A percentile compares a stretch with the other conserved stretches of the same genome.
phyloP scores from a whole-genome alignment of 1,140 invertebrate species.

The Phymastichus coffea region DNA sequence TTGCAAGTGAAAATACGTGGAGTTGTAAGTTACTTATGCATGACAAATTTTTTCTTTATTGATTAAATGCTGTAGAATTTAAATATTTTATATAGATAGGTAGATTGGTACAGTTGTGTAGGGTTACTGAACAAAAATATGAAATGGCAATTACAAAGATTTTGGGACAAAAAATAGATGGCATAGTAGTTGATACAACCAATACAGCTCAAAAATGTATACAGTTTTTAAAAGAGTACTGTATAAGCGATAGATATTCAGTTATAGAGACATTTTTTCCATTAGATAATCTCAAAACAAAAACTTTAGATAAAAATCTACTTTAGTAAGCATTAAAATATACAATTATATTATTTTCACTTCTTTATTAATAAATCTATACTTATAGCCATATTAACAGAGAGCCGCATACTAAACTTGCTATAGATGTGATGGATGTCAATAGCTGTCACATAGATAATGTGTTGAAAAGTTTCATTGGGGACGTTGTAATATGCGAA shows the following conservation, averaged over 20 bases:
- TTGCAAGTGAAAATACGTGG: slow-evolving; percentile 91
- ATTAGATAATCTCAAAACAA: slow-evolving; percentile 87
- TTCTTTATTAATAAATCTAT: slow-evolving; percentile 20
- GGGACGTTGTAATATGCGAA: slow-evolving; percentile 94
- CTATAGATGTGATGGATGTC: slow-evolving; percentile 93
- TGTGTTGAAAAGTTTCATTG: slow-evolving; percentile 92
- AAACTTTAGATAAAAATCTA: slow-evolving; percentile 73
- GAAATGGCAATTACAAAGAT: slow-evolving; percentile 96
- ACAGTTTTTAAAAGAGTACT: slow-evolving; percentile 90
- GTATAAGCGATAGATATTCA: slow-evolving; percentile 69
- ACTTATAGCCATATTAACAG: slow-evolving; percentile 75
- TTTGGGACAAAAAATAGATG: slow-evolving; percentile 93
- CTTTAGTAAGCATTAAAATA: slow-evolving; percentile 25
- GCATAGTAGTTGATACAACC: slow-evolving; percentile 95
- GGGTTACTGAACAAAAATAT: slow-evolving; percentile 77
- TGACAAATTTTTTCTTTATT: no score
- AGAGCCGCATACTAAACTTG: slow-evolving; percentile 85
- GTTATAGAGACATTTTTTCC: slow-evolving; percentile 88
- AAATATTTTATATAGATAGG: slow-evolving; percentile 3
- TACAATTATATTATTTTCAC: slow-evolving; percentile 3
- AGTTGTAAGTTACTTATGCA: slow-evolving; percentile 73
- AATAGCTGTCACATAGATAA: slow-evolving; percentile 83
- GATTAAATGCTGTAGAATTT: no score
- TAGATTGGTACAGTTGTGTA: slow-evolving; percentile 80
- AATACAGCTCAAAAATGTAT: slow-evolving; percentile 93